Evolutionary conservation across 30 jellyfish, hydroid and myxozoan species (phyloP), one percentile per base, ranked within the genome.

Genomic region (Sanderia malayensis): DNA sequence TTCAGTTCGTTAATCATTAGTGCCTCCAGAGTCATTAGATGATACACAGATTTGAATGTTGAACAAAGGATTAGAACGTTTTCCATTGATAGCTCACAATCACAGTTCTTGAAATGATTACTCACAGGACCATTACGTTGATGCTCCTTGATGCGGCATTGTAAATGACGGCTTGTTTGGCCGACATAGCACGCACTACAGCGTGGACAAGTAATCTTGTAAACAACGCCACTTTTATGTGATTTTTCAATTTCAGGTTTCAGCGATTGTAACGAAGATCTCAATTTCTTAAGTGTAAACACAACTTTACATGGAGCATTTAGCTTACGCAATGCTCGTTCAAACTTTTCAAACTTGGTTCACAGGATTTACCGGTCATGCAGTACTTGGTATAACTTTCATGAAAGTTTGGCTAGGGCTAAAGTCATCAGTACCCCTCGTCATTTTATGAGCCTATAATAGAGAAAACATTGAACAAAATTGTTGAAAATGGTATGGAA

Each of bases 1-100:
- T 60, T 60, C 47, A 60, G 49, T 60, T 60, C 47, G 49, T 60
- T 60, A 31, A 60, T 60, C 73, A 60, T 60, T 31, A 60, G 73
- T 23, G 73, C 73, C 49, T 60, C 73, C 46, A 60, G 73, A 60
- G 73, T 25, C 20, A 25, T 60, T 60, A 60, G 73, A 60, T 60
- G 73, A 60, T 13, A 25, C 73, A 60, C 49, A 25, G 73, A 60
- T 60, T 31, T 60, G 46, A 31, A 60, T 3, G 23, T 60, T 21
- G 73, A 60, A 60, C 73, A 60, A 60, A 60, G 73, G 49, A 60
- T 60, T 31, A 31, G 4, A 31, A 60, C 49, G 25, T 60, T 31
- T 25, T 23, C 73, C 73, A 60, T 60, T 60, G 73, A 25, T 21
- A 60, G 73, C 49, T 27, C 73, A 25, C 73, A 15, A 17, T 60